Percentiles rank a stretch among this genome's conserved stretches.
Evolutionary conservation across 2,888 invertebrate genomes (phyloP).

Genomic region (Hemicrepidius hirtus): DNA sequence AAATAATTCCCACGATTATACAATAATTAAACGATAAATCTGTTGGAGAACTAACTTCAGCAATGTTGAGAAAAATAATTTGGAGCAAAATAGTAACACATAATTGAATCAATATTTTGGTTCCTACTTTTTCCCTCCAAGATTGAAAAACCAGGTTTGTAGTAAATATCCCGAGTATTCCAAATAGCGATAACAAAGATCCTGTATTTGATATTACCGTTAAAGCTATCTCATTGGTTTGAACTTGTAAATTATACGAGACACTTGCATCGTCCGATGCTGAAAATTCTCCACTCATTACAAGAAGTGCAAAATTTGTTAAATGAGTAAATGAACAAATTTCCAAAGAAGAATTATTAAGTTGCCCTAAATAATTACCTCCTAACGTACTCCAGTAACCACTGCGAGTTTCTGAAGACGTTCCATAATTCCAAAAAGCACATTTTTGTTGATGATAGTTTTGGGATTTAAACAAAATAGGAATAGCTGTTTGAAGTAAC

Average conservation of each 20-base stretch:
- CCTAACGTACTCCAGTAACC: conserved; percentile 77
- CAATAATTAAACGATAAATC: conserved; percentile 72
- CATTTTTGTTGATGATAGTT: conserved; percentile 69
- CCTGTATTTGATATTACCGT: conserved; percentile 74
- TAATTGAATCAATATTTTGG: conserved; percentile 77
- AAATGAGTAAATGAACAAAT: conserved; percentile 75
- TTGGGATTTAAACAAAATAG: conserved; percentile 72
- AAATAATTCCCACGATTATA: conserved; percentile 75
- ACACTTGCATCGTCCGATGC: conserved; percentile 47
- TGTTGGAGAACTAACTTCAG: conserved; percentile 9
- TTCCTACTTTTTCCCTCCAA: conserved; percentile 79
- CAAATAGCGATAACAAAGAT: conserved; percentile 73
- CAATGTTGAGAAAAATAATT: conserved; percentile 58
- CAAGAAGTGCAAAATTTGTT: conserved; percentile 77
- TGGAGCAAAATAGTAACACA: conserved; percentile 74
- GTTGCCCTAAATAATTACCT: conserved; percentile 69
- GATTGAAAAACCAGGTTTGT: conserved; percentile 75
- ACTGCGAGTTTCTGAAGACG: conserved; percentile 62
- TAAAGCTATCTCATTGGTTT: conserved; percentile 68
- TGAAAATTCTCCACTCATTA: conserved; percentile 62
- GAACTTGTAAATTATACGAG: conserved; percentile 61
- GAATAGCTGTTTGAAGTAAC: conserved; percentile 75
- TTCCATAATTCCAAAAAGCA: conserved; percentile 75
- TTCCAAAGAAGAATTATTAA: conserved; percentile 63
- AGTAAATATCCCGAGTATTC: conserved; percentile 73